Percentiles rank a stretch among this genome's conserved stretches.
Evolutionary conservation across 1,140 invertebrate genomes (phyloP).

Genomic region (Galendromus occidentalis): DNA sequence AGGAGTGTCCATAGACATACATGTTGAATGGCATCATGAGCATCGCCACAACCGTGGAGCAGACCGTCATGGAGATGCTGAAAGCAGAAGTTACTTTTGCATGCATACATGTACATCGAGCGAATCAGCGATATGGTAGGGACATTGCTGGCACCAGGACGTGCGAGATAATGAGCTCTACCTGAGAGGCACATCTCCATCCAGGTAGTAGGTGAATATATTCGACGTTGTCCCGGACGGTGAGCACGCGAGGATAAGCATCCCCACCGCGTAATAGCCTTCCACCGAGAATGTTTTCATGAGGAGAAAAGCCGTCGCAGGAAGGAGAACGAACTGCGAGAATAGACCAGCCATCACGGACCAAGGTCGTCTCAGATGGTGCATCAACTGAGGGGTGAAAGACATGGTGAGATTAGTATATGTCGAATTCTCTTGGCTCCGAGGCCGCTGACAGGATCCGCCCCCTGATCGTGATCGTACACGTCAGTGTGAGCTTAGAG

Average conservation of each 20-base stretch:
- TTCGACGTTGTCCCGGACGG: slow-evolving; percentile 30
- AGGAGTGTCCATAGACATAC: slow-evolving; percentile 25
- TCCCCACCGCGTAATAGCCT: slow-evolving; percentile 20
- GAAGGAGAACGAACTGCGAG: slow-evolving; percentile 30
- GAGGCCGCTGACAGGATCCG: too few species aligned
- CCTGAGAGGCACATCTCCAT: slow-evolving; percentile 30
- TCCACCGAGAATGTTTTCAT: slow-evolving; percentile 18
- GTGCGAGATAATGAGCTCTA: too few species aligned
- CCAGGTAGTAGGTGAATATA: slow-evolving; percentile 28
- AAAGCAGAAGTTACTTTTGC: slow-evolving; percentile 1
- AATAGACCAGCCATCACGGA: slow-evolving; percentile 28
- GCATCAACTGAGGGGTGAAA: slow-evolving; percentile 18
- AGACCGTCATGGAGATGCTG: slow-evolving; percentile 29
- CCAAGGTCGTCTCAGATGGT: slow-evolving; percentile 25
- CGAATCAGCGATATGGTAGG: slow-evolving; percentile 6
- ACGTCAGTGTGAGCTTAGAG: too few species aligned
- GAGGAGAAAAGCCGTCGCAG: slow-evolving; percentile 25
- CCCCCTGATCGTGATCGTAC: too few species aligned
- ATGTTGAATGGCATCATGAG: slow-evolving; percentile 29
- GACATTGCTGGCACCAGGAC: neutral
- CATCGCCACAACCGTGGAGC: slow-evolving; percentile 26
- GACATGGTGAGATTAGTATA: too few species aligned
- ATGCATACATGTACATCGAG: slow-evolving; percentile 10
- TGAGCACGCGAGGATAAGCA: slow-evolving; percentile 27
- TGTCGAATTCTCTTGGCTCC: neutral